phyloP scores from a whole-genome alignment of 2,113 vertebrate genomes.

The Laterallus jamaicensis region DNA sequence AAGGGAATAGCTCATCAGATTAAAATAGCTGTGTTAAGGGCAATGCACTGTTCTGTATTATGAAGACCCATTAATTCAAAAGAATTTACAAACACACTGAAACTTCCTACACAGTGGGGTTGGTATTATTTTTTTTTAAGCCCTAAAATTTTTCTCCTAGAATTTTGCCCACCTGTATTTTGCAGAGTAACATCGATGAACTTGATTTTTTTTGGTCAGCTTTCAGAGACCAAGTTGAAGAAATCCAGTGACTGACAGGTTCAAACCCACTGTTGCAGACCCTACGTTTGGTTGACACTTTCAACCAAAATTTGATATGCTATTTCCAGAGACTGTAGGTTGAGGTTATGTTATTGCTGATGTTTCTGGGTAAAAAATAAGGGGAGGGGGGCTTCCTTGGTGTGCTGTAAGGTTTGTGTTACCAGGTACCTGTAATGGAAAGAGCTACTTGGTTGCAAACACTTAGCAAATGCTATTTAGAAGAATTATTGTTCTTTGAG shows the following conservation, averaged over 20 bases:
- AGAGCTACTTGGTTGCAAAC: background rate
- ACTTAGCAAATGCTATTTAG: background rate
- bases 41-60: background rate
- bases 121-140: background rate
- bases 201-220: background rate
- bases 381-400: background rate
- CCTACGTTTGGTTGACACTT: background rate
- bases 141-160: background rate
- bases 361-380: background rate
- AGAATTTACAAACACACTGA: background rate
- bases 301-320: background rate
- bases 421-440: background rate
- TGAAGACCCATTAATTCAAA: background rate
- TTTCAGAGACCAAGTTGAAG: background rate
- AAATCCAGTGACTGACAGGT: background rate
- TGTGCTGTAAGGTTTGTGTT: background rate
- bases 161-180: background rate
- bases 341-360: background rate
- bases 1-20: background rate
- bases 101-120: background rate
- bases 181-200: background rate
- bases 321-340: background rate
- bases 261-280: background rate
- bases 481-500: background rate
- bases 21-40: background rate